Conservation (phyloP, 2,888 invertebrate species). For the Cepaea hortensis region DNA sequence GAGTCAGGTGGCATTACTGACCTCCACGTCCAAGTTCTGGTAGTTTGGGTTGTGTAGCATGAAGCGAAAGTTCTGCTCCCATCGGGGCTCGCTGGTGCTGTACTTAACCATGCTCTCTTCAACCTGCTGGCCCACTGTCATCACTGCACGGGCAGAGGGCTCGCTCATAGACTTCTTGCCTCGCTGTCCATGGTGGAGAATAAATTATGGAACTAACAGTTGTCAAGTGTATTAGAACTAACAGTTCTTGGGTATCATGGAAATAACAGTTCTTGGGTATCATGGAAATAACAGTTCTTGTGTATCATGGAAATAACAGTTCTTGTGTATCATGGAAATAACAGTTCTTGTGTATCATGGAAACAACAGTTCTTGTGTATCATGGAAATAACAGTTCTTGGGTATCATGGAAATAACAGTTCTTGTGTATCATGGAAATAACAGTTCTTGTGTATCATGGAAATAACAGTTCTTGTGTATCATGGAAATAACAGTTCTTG, state of each 20-base stretch:
- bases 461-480: background rate
- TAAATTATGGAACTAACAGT: background rate
- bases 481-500: no score
- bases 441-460: background rate
- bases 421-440: no score
- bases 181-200: conserved; percentile 59
- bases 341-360: background rate
- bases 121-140: conserved; percentile 82
- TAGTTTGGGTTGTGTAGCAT: conserved; percentile 93
- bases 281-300: no score
- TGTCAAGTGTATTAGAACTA: no score
- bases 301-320: no score
- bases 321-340: background rate
- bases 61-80: conserved; percentile 96
- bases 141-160: conserved; percentile 89
- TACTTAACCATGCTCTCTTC: conserved; percentile 64
- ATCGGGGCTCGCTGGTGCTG: conserved; percentile 91
- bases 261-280: no score
- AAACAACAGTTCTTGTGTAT: no score
- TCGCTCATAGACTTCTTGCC: conserved; percentile 77
- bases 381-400: no score
- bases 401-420: no score
- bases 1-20: conserved; percentile 71
- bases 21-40: conserved; percentile 89
- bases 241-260: no score